Percentiles rank a stretch among this genome's conserved stretches.
Evolutionary conservation across 2,113 vertebrate species (phyloP).

Genomic region (Pollachius pollachius): DNA sequence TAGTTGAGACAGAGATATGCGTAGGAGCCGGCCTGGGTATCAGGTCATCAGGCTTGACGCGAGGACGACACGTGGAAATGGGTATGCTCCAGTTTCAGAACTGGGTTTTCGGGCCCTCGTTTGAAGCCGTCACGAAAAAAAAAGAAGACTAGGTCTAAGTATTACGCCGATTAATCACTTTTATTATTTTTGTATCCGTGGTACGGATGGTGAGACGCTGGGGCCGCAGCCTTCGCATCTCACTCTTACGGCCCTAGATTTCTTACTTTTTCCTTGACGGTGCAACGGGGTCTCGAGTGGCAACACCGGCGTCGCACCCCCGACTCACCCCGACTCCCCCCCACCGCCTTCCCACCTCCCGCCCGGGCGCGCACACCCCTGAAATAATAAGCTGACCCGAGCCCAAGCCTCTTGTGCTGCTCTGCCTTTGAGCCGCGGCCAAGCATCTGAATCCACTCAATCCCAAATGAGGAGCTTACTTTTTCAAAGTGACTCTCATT

Average conservation of each 20-base stretch:
- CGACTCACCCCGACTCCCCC: background rate
- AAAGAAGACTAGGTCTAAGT: too few species aligned
- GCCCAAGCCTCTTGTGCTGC: conserved; percentile 26
- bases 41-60: too few species aligned
- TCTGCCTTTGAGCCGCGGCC: conserved; percentile 63
- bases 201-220: too few species aligned
- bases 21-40: background rate
- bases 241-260: background rate
- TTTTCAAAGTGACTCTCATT: conserved; percentile 70
- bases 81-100: too few species aligned
- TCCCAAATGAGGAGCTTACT: conserved; percentile 68
- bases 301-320: background rate
- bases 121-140: too few species aligned
- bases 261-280: background rate
- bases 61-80: too few species aligned
- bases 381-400: conserved; percentile 69
- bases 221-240: background rate
- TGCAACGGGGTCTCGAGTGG: background rate
- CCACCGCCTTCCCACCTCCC: background rate
- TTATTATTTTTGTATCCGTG: too few species aligned
- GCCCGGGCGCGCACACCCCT: conserved; percentile 15
- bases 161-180: too few species aligned
- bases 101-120: too few species aligned
- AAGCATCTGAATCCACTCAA: conserved; percentile 75
- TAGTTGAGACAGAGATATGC: background rate